Percentiles rank a stretch among this genome's conserved stretches.
phyloP scores from a whole-genome alignment of 2,113 vertebrate species.

The Eretmochelys imbricata region DNA sequence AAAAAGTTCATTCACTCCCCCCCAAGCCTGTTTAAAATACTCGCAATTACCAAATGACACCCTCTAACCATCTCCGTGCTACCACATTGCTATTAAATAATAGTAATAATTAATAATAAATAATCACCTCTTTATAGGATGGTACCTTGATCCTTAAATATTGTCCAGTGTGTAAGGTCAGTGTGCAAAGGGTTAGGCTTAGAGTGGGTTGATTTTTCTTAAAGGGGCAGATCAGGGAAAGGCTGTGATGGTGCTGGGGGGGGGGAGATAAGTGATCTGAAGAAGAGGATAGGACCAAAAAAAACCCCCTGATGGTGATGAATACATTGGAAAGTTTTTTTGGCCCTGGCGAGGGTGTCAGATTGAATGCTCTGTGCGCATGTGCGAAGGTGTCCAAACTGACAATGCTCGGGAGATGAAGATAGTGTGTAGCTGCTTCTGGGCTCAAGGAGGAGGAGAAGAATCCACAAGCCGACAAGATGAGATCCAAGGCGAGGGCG shows the following conservation, averaged over 20 bases:
- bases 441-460: slow-evolving; percentile 98
- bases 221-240: slow-evolving; percentile 84
- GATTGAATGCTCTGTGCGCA: slow-evolving; percentile 99
- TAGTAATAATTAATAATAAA: not conserved
- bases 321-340: slow-evolving; percentile 99
- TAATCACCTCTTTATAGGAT: slow-evolving; percentile 75
- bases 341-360: slow-evolving; percentile 99
- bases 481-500: slow-evolving; percentile 99
- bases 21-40: not conserved
- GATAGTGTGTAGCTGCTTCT: slow-evolving; percentile 99
- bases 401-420: slow-evolving; percentile 99
- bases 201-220: slow-evolving; percentile 81
- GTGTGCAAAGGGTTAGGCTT: slow-evolving; percentile 73
- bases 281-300: slow-evolving; percentile 90
- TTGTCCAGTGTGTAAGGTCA: slow-evolving; percentile 77
- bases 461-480: slow-evolving; percentile 96
- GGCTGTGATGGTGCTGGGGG: slow-evolving; percentile 70
- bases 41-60: not conserved
- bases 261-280: slow-evolving; percentile 94
- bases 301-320: slow-evolving; percentile 88
- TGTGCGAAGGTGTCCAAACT: slow-evolving; percentile 99
- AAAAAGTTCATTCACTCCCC: not conserved
- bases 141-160: slow-evolving; percentile 80
- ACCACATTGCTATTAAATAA: not conserved
- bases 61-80: not conserved